Percentiles rank a stretch among this genome's conserved stretches.
Conservation (phyloP, 2,888 invertebrate species). For the Pristionchus exspectatus region DNA sequence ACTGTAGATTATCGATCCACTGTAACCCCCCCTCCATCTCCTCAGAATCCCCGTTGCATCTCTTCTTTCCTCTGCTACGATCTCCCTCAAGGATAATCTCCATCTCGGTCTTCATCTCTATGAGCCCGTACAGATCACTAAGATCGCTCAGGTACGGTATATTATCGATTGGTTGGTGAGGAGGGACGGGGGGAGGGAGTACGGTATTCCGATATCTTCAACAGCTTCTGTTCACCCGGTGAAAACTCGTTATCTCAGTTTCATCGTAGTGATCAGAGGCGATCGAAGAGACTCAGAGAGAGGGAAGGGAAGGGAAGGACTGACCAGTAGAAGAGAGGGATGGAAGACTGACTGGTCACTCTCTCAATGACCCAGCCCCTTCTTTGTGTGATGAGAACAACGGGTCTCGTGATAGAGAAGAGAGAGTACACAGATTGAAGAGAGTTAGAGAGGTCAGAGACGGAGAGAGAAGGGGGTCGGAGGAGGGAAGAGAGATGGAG, state of each 20-base stretch:
- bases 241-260: conserved; percentile 41
- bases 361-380: conserved; percentile 16
- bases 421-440: neutral
- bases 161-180: neutral
- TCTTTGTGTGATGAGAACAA: conserved; percentile 30
- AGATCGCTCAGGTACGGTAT: conserved; percentile 56
- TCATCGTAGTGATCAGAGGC: conserved; percentile 52
- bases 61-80: neutral
- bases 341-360: conserved; percentile 35
- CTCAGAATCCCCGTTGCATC: conserved; percentile 53
- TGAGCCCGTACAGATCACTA: conserved; percentile 48
- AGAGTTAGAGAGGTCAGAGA: conserved; percentile 14
- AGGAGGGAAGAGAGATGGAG: conserved; percentile 1
- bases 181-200: neutral
- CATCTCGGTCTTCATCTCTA: conserved; percentile 53
- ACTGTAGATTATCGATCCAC: conserved; percentile 4
- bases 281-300: neutral
- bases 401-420: neutral
- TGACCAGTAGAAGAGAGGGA: neutral
- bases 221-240: conserved; percentile 56
- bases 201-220: neutral
- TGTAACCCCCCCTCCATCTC: neutral
- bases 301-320: neutral
- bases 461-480: conserved; percentile 21
- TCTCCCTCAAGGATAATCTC: conserved; percentile 47